Evolutionary conservation across 2,888 invertebrate genomes (phyloP).

Genomic region (Mylabris sibirica): DNA sequence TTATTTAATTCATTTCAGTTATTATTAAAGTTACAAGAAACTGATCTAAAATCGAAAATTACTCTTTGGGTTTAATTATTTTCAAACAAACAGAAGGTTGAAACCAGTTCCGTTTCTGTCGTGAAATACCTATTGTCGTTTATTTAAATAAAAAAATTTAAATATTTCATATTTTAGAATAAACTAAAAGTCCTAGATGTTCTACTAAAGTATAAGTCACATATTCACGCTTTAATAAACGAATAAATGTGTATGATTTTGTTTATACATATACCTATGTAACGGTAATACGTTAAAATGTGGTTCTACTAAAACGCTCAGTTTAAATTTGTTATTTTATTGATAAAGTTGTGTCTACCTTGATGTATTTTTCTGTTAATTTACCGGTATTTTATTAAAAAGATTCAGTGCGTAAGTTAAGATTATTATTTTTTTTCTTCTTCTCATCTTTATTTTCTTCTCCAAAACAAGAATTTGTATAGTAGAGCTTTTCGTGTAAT

Average conservation of each 20-base stretch:
- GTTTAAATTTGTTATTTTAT: constrained; percentile 45
- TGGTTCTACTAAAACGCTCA: constrained; percentile 44
- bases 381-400: constrained; percentile 12
- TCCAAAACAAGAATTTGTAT: not conserved
- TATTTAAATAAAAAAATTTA: not conserved
- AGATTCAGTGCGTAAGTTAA: constrained; percentile 15
- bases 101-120: constrained; percentile 24
- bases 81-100: constrained; percentile 7
- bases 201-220: constrained; percentile 30
- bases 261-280: constrained; percentile 50
- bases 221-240: constrained; percentile 57
- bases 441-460: not conserved
- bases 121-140: not conserved
- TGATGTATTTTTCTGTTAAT: constrained; percentile 17
- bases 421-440: too few relatives aligned
- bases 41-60: not conserved
- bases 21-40: not conserved
- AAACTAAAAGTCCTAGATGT: constrained; percentile 22
- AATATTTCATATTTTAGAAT: constrained; percentile 20
- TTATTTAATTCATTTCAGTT: constrained; percentile 18
- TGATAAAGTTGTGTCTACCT: constrained; percentile 33
- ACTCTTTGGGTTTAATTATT: not conserved
- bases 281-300: constrained; percentile 53
- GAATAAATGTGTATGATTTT: constrained; percentile 58
- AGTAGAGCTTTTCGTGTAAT: not conserved